These are phyloP conservation scores for Rattus rattus DNA, from an alignment of 2,113 vertebrate species.

Conservation along the genomic window DNA sequence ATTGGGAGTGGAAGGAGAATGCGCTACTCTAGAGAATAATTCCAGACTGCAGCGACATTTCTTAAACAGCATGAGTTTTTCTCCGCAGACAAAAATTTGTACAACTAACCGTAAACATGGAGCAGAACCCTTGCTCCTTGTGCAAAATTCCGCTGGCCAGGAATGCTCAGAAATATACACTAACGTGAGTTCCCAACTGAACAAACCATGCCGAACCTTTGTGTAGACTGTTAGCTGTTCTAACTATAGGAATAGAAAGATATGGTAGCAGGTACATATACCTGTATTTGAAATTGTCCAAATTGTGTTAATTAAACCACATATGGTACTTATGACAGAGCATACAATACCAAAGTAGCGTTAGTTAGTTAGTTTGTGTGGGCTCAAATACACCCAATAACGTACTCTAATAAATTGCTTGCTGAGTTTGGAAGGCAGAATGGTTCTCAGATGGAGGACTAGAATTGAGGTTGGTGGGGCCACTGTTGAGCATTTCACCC, in stretches of 20 bases:
- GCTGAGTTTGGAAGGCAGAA: constrained; percentile 6
- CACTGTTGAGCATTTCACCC: neutral
- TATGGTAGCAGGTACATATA: neutral
- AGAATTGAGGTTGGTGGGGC: neutral
- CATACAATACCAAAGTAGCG: neutral
- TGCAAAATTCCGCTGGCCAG: neutral
- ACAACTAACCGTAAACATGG: neutral
- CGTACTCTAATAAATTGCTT: neutral
- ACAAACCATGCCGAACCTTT: neutral
- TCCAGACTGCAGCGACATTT: neutral
- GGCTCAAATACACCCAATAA: neutral
- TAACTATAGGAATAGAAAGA: neutral
- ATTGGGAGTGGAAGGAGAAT: neutral
- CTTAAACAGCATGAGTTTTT: neutral
- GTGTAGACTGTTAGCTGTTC: neutral
- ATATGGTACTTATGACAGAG: neutral
- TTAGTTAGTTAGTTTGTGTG: neutral
- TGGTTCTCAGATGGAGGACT: neutral
- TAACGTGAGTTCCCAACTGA: neutral
- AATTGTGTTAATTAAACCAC: neutral
- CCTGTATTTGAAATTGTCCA: neutral
- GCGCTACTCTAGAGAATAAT: neutral
- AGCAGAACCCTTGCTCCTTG: neutral
- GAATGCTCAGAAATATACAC: neutral
- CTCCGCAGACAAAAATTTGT: neutral